These are phyloP conservation scores for Hofmannophila pseudospretella DNA, from an alignment of 2,888 invertebrate genomes.

Conservation along the genomic window DNA sequence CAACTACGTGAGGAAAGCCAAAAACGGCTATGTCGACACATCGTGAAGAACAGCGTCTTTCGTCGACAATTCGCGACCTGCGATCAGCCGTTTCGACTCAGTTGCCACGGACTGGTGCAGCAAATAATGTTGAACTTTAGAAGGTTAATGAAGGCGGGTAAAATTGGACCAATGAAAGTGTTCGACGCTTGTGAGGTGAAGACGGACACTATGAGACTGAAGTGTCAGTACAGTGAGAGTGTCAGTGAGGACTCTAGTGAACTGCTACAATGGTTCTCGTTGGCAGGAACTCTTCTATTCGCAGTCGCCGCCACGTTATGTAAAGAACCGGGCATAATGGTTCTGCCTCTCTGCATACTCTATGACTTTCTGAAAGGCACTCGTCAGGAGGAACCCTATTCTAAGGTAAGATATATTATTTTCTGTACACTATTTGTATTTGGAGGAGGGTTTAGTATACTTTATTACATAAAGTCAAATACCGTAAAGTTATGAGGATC, in stretches of 20 bases:
- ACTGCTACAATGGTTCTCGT: slow-evolving; percentile 73
- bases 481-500: slow-evolving; percentile 36
- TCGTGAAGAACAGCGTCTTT: slow-evolving; percentile 43
- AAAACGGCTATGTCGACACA: slow-evolving; percentile 53
- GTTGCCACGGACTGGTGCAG: slow-evolving; percentile 63
- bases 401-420: slow-evolving; percentile 75
- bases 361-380: slow-evolving; percentile 87
- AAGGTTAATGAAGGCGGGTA: slow-evolving; percentile 56
- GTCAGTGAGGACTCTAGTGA: slow-evolving; percentile 64
- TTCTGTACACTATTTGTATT: slow-evolving; percentile 10
- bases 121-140: slow-evolving; percentile 67
- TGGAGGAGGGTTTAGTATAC: slow-evolving; percentile 18
- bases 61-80: slow-evolving; percentile 38
- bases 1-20: slow-evolving; percentile 76
- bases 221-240: slow-evolving; percentile 63
- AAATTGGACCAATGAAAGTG: slow-evolving; percentile 58
- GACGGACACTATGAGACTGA: slow-evolving; percentile 44
- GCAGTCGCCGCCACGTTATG: slow-evolving; percentile 92
- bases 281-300: slow-evolving; percentile 79
- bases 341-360: slow-evolving; percentile 91
- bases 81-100: slow-evolving; percentile 59
- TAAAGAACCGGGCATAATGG: slow-evolving; percentile 97
- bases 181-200: slow-evolving; percentile 54
- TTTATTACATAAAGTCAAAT: slow-evolving; percentile 30
- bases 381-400: slow-evolving; percentile 65